A percentile compares a stretch with the other conserved stretches of the same genome.
Evolutionary conservation across 2,888 invertebrate genomes (phyloP).

Genomic region (Cepaea hortensis): DNA sequence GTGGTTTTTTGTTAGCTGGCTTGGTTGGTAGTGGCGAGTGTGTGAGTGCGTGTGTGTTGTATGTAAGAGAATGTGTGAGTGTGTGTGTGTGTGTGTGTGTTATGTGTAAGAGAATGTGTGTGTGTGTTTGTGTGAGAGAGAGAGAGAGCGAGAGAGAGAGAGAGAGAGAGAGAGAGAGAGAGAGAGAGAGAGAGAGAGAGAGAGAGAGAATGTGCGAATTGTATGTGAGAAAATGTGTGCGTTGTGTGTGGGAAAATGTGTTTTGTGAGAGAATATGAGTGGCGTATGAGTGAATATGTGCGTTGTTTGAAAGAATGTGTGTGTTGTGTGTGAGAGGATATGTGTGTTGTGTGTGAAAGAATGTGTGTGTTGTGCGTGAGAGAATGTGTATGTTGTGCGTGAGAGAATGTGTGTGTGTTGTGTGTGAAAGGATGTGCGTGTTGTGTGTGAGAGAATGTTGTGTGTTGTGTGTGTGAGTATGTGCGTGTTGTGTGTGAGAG

Average conservation of each 20-base stretch:
- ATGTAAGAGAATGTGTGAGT: too few relatives aligned
- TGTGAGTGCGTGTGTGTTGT: too few relatives aligned
- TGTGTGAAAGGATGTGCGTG: neutral
- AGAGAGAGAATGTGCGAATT: slow-evolving; percentile 35
- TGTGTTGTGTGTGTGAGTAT: neutral
- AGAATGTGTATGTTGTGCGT: too few relatives aligned
- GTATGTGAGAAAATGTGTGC: neutral
- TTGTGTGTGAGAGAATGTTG: neutral
- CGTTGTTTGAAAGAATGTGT: neutral
- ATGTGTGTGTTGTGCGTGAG: too few relatives aligned
- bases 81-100: too few relatives aligned
- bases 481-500: too few relatives aligned
- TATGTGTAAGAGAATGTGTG: too few relatives aligned
- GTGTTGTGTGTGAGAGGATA: too few relatives aligned
- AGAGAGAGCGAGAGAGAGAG: neutral
- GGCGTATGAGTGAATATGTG: neutral
- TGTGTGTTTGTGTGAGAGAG: too few relatives aligned
- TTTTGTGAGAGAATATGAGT: neutral
- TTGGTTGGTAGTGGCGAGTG: too few relatives aligned
- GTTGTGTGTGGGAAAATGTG: neutral
- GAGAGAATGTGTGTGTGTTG: neutral
- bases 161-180: slow-evolving; percentile 16
- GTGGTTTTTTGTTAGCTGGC: too few relatives aligned
- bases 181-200: slow-evolving; percentile 40
- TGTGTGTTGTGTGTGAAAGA: neutral